A percentile compares a stretch with the other conserved stretches of the same genome.
These are phyloP conservation scores for Actias luna DNA, from an alignment of 2,888 invertebrate genomes.

Conservation along the genomic window DNA sequence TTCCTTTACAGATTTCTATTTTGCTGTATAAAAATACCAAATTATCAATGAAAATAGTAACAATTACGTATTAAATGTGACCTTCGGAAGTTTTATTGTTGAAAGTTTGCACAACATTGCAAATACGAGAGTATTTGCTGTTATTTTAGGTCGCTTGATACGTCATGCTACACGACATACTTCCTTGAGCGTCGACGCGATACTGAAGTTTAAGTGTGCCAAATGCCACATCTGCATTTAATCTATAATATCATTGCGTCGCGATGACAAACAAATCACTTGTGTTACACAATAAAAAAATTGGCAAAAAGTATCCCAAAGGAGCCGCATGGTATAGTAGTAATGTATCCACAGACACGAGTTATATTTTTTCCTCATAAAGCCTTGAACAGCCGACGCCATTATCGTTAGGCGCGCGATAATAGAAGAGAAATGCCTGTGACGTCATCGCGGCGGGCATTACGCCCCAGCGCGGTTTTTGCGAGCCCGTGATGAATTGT, in stretches of 20 bases:
- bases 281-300: background rate
- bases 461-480: constrained; percentile 8
- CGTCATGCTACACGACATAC: too few relatives aligned
- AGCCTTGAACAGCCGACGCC: constrained; percentile 13
- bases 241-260: background rate
- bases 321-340: background rate
- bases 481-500: constrained; percentile 9
- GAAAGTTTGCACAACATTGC: too few relatives aligned
- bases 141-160: too few relatives aligned
- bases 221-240: too few relatives aligned
- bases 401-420: constrained; percentile 30
- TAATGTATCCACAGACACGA: constrained; percentile 5
- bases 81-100: too few relatives aligned
- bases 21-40: too few relatives aligned
- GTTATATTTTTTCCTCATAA: constrained; percentile 11
- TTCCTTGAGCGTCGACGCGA: too few relatives aligned
- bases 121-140: too few relatives aligned
- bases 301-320: background rate
- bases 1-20: too few relatives aligned
- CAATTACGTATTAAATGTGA: too few relatives aligned
- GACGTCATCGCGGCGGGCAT: constrained; percentile 24
- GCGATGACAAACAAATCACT: background rate
- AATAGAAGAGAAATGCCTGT: constrained; percentile 29
- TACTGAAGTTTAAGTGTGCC: too few relatives aligned
- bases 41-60: too few relatives aligned